These are phyloP conservation scores for Drosophila stalkeri DNA, from an alignment of 2,888 invertebrate species.

Conservation along the genomic window DNA sequence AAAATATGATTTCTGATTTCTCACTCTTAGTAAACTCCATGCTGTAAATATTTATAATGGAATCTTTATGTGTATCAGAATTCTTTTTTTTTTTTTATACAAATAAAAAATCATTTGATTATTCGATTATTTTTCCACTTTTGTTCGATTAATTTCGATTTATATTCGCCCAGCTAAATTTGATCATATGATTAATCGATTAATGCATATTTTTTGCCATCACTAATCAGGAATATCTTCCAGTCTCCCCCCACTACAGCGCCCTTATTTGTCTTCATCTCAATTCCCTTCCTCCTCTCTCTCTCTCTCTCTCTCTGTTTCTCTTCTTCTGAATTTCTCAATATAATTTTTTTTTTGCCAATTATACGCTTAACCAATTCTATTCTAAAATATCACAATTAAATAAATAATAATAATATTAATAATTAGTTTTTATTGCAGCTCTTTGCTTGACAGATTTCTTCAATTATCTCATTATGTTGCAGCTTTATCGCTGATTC, in stretches of 20 bases:
- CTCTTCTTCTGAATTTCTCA: not conserved
- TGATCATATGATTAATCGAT: too few relatives aligned
- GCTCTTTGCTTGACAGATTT: not conserved
- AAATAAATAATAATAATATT: not conserved
- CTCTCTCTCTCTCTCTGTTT: too few relatives aligned
- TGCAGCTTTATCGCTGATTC: not conserved
- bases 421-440: slow-evolving; percentile 1
- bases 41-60: not conserved
- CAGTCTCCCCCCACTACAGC: not conserved
- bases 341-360: not conserved
- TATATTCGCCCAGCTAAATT: too few relatives aligned
- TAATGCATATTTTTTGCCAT: too few relatives aligned
- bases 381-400: slow-evolving; percentile 2
- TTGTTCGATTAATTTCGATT: too few relatives aligned
- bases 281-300: not conserved
- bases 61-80: not conserved
- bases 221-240: too few relatives aligned
- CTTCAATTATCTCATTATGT: slow-evolving; percentile 2
- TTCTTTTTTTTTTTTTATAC: too few relatives aligned
- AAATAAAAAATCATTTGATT: too few relatives aligned
- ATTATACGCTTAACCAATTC: not conserved
- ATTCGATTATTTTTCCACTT: too few relatives aligned
- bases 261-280: not conserved
- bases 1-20: too few relatives aligned
- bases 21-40: too few relatives aligned